Base-by-base conservation (phyloP, 2,797 vertebrate genomes). In the Enteromius unitaeniatus region DNA sequence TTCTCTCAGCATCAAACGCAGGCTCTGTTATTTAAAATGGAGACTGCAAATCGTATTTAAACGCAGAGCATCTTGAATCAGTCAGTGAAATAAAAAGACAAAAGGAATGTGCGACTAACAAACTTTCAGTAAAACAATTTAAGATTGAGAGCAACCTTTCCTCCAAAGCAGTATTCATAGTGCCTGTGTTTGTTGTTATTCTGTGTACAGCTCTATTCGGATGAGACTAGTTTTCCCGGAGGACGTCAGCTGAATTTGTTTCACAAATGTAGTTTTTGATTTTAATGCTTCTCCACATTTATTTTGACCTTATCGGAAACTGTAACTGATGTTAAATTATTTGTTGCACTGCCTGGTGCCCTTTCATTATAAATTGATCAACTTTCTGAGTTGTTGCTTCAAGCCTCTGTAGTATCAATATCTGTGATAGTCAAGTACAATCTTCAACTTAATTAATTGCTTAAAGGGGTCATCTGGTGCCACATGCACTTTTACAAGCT, bases 71-170 rank as follows among this genome's bases (percentile, higher is more conserved):
- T 19, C 60, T 65, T 58, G 76, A 69, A 77, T 70, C 37, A 49
- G 28, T 81, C 73, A 23, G 53, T 40, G 79, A 64, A 40, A 76
- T 62, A 55, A 74, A 73, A 77, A 47, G 67, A 68, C n/a, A 72
- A 78, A 53, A 31, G 55, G 26, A 75, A 65, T 19, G 67, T 75
- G 78, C 64, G 45, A 60, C 60, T 45, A 58, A 80, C 26, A 85
- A 91, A 89, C 84, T 87, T 90, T 62, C 79, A 77, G 23, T 45
- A 76, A 78, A 73, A 84, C 34, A 1, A 8, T 60, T 47, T 77
- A 72, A 47, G 79, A 87, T 72, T 88, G 49, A 64, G 53, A 83
- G 53, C 40, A 90, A 89, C 49, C 70, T 88, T 87, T 60, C 23
- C 49, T 87, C 40, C 47, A 53, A 67, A 78, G 5, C 23, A 23